A percentile compares a stretch with the other conserved stretches of the same genome.
These are phyloP conservation scores for Petroica traversi DNA, from an alignment of 2,113 vertebrate species.

Conservation along the genomic window DNA sequence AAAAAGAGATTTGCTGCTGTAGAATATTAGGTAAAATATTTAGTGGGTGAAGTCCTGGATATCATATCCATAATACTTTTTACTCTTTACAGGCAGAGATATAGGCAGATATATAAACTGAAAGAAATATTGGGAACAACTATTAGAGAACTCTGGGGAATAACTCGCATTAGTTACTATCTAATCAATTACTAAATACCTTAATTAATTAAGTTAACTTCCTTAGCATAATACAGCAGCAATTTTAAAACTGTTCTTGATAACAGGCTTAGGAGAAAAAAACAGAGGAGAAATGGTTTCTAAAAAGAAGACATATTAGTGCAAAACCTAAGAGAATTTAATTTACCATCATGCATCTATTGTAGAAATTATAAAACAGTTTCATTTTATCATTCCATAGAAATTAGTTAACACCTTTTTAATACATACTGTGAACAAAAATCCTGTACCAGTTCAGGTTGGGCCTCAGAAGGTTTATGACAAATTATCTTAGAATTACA, in stretches of 20 bases:
- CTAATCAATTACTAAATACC: background rate
- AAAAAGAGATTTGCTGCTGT: background rate
- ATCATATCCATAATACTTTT: background rate
- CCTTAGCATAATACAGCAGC: background rate
- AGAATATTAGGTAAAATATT: background rate
- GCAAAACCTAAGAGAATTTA: background rate
- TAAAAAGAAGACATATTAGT: background rate
- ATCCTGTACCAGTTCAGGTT: background rate
- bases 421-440: background rate
- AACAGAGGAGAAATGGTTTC: background rate
- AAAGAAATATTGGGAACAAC: background rate
- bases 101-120: background rate
- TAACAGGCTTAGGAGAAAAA: background rate
- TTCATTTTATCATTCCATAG: background rate
- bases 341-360: fast-evolving
- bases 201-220: background rate
- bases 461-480: background rate
- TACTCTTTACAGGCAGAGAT: background rate
- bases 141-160: background rate
- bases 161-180: background rate
- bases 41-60: background rate
- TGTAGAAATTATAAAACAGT: background rate
- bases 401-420: background rate
- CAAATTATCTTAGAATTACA: background rate
- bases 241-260: background rate